Base-by-base conservation (phyloP, 2,888 invertebrate genomes). In the Amphipoea lucens region DNA sequence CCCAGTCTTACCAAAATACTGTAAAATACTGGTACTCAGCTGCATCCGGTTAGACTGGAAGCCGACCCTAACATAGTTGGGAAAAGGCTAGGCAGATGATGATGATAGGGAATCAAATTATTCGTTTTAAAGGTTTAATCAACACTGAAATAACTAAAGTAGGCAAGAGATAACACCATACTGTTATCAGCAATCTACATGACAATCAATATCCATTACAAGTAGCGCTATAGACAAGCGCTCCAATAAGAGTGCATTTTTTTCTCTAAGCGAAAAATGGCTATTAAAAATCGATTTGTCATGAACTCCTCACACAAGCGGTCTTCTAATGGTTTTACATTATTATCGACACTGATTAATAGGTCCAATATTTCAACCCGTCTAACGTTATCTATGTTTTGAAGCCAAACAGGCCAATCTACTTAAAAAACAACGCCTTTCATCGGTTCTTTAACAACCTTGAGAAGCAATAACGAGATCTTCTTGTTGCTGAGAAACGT, bases 401-500 rank as follows among this genome's bases (percentile, higher is more conserved):
- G 45, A 9, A 83, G 48, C 14, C 17, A 62, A 83, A 63, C 40
- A 48, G 40, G 29, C 23, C 7, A 40, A 11, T 14, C 29, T 2
- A 69, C 6, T 36, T 4, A 40, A 7, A 73, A 76, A 86, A 86
- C 74, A 76, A 4, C 6, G 0, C 54, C 60, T 79, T 54, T 63
- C 54, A 86, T 45, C 20, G 42, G 6, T 69, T 85, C 71, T 54
- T 74, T 67, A 69, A 23, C 12, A 74, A 69, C 87, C 84, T 86
- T 86, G 87, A 69, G 12, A 73, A 77, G 20, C 20, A 66, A 73
- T 82, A 83, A 51, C 40, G 69, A 71, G 79, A 83, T 86, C 60
- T 74, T 48, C 77, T 86, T 74, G 75, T 75, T 40, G 66, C 29
- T 54, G 42, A 63, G 60, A 9, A 65, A 68, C 54, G 17, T 75